Base-by-base conservation (phyloP, 1,140 invertebrate genomes). In the Tyrophagus putrescentiae region DNA sequence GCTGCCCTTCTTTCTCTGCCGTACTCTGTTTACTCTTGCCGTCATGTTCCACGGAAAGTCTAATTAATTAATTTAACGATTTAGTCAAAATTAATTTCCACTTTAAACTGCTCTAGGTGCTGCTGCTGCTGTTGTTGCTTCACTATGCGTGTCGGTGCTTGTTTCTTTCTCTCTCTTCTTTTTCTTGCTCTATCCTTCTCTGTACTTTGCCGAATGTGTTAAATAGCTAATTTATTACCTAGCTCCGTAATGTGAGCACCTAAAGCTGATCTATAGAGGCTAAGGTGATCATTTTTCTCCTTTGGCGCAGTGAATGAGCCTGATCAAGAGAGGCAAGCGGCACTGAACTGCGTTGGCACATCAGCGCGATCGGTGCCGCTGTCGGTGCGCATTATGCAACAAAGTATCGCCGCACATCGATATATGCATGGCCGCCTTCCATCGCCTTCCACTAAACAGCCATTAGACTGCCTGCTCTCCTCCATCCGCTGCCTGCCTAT, bases 181-280 rank as follows among this genome's bases (percentile, higher is more conserved):
- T n/a, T n/a, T n/a, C n/a, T n/a, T n/a, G n/a, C n/a, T n/a, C n/a
- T n/a, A n/a, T n/a, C n/a, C n/a, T n/a, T n/a, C n/a, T n/a, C n/a
- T n/a, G n/a, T n/a, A n/a, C n/a, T n/a, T n/a, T n/a, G n/a, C n/a
- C n/a, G n/a, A 31, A 54, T 27, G 52, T 54, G 52, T 54, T 54
- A 54, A 54, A 54, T 54, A 54, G 52, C 52, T 54, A 54, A 54
- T 54, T 54, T 54, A 54, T 54, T 2, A 13, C 4, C 28, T 52
- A 3, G 18, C 25, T 42, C 7, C 45, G 45, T 48, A 48, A 48
- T 48, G 18, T 48, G 45, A 48, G 45, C 45, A 48, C 45, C 45
- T 48, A 48, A 48, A 9, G 45, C 45, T 48, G 7, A 7, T 48
- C 45, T 21, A 48, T 21, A 13, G 36, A 39, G 36, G 36, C 21